Evolutionary conservation across 2,797 vertebrate genomes (phyloP).

Genomic region (Thripadectes ignobilis): DNA sequence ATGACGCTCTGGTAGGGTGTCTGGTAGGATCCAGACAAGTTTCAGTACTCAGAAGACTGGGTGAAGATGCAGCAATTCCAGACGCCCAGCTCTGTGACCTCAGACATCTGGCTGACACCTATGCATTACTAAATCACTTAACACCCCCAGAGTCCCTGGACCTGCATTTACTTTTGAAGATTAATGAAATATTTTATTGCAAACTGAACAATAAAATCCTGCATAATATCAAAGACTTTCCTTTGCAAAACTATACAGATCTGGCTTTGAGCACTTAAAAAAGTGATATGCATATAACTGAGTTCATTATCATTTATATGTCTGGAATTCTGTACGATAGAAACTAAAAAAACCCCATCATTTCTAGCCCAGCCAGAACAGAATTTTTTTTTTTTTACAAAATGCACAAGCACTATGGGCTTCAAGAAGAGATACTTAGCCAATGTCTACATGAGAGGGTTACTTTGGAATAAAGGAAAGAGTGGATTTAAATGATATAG

Average conservation of each 20-base stretch:
- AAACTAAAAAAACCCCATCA: neutral
- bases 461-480: conserved; percentile 32
- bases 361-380: neutral
- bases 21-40: neutral
- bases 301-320: neutral
- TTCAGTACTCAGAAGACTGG: neutral
- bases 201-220: neutral
- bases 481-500: conserved; percentile 4
- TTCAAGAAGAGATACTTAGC: neutral
- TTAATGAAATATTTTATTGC: neutral
- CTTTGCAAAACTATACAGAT: neutral
- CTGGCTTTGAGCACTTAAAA: neutral
- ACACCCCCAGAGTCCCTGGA: neutral
- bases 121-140: neutral
- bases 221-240: neutral
- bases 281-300: neutral
- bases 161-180: neutral
- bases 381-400: neutral
- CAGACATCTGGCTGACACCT: neutral
- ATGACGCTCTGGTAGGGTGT: accelerated
- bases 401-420: neutral
- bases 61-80: neutral
- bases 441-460: neutral
- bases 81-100: neutral
- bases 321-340: neutral